phyloP scores from a whole-genome alignment of 2,888 invertebrate species.

The Drosophila glabriapex region DNA sequence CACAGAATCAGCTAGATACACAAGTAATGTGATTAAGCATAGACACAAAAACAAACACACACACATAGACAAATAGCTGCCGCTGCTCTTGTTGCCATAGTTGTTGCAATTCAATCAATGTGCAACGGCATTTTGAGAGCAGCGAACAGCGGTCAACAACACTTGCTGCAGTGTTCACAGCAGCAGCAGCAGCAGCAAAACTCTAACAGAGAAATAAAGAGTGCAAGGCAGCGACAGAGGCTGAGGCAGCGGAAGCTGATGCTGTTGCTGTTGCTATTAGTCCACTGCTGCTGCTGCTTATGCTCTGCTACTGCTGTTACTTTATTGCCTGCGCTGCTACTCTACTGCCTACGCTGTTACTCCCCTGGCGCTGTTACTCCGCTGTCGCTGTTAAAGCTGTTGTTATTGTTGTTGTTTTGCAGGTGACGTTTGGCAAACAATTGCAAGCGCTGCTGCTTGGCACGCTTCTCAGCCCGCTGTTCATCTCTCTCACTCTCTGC shows the following conservation, averaged over 20 bases:
- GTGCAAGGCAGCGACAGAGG: conserved; percentile 17
- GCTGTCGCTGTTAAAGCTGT: neutral
- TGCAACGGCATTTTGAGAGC: conserved; percentile 74
- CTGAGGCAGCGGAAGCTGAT: conserved; percentile 39
- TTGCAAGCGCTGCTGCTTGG: conserved; percentile 49
- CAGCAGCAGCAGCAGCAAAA: conserved; percentile 59
- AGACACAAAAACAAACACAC: conserved; percentile 18
- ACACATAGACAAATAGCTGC: conserved; percentile 9
- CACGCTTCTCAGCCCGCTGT: conserved; percentile 47
- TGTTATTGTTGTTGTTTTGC: conserved; percentile 26
- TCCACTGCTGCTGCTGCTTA: conserved; percentile 20
- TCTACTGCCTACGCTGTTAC: conserved; percentile 8
- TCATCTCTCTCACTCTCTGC: conserved; percentile 4
- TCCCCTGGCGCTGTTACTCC: neutral
- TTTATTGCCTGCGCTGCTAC: conserved; percentile 18
- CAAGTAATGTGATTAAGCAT: conserved; percentile 35
- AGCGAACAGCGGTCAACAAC: conserved; percentile 73
- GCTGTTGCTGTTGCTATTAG: conserved; percentile 15
- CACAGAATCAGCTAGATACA: conserved; percentile 65
- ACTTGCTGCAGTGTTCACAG: conserved; percentile 64
- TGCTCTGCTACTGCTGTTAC: conserved; percentile 10
- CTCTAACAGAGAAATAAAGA: conserved; percentile 19
- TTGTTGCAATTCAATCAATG: conserved; percentile 75
- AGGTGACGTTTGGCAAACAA: conserved; percentile 69
- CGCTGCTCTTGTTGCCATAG: conserved; percentile 34